These are phyloP conservation scores for Clanis bilineata DNA, from an alignment of 2,888 invertebrate genomes.

Conservation along the genomic window DNA sequence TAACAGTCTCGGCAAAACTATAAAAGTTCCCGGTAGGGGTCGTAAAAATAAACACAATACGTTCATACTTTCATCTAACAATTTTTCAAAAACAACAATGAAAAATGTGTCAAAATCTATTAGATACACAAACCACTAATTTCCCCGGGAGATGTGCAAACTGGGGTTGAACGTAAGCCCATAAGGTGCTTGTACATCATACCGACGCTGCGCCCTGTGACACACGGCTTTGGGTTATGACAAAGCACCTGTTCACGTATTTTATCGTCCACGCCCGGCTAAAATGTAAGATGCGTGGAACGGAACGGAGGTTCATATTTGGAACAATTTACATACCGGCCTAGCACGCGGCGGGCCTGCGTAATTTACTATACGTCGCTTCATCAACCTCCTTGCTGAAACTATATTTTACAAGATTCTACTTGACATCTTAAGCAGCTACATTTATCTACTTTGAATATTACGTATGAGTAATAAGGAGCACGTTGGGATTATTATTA, in stretches of 20 bases:
- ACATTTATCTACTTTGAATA: no score
- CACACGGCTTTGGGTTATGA: conserved; percentile 75
- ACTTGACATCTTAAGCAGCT: no score
- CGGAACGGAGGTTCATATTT: conserved; percentile 39
- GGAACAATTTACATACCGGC: conserved; percentile 30
- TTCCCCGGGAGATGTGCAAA: conserved; percentile 49
- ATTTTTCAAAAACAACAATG: conserved; percentile 22
- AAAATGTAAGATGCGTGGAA: conserved; percentile 59
- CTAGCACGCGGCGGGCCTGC: conserved; percentile 20
- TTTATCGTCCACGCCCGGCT: conserved; percentile 68
- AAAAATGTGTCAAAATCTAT: conserved; percentile 56
- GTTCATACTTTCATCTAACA: not conserved
- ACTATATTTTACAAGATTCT: no score
- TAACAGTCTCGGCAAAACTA: no score
- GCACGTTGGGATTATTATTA: no score
- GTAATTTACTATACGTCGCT: conserved; percentile 20
- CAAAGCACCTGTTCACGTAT: conserved; percentile 77
- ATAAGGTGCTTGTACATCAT: conserved; percentile 73
- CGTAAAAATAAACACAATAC: no score
- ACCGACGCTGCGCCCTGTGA: conserved; percentile 57
- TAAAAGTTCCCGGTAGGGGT: no score
- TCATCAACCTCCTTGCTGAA: conserved; percentile 2
- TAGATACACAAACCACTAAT: conserved; percentile 56
- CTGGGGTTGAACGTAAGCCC: conserved; percentile 56
- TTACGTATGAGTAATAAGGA: no score